These are phyloP conservation scores for Rhinichthys osculus DNA, from an alignment of 2,797 vertebrate species.

Conservation along the genomic window DNA sequence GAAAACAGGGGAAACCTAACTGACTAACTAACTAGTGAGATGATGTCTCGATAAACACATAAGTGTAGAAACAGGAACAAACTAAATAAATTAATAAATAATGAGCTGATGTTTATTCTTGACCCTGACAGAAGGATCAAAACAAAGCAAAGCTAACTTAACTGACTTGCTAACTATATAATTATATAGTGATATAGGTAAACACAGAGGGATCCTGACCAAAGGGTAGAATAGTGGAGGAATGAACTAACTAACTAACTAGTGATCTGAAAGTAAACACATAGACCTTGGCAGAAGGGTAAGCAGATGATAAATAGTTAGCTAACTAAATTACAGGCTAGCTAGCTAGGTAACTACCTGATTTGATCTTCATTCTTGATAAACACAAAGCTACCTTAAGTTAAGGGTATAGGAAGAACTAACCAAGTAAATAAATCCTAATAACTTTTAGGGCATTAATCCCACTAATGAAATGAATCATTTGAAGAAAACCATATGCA, in stretches of 20 bases:
- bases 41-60: background rate
- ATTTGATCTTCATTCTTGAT: background rate
- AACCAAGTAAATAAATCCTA: constrained; percentile 22
- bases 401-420: constrained; percentile 11
- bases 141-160: background rate
- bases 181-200: background rate
- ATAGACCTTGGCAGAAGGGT: background rate
- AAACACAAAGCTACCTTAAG: background rate
- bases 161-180: background rate
- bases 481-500: constrained; percentile 78
- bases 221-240: background rate
- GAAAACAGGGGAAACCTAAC: background rate
- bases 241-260: background rate
- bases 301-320: background rate
- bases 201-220: background rate
- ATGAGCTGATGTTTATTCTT: background rate
- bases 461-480: constrained; percentile 65
- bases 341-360: background rate
- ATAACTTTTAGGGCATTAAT: constrained; percentile 64
- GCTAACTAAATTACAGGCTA: background rate
- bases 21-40: no score
- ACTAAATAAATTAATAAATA: background rate
- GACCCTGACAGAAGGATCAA: background rate
- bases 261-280: background rate
- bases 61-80: background rate